Percentiles rank a stretch among this genome's conserved stretches.
phyloP scores from a whole-genome alignment of 2,888 invertebrate species.

The Thecocarcelia acutangulata region DNA sequence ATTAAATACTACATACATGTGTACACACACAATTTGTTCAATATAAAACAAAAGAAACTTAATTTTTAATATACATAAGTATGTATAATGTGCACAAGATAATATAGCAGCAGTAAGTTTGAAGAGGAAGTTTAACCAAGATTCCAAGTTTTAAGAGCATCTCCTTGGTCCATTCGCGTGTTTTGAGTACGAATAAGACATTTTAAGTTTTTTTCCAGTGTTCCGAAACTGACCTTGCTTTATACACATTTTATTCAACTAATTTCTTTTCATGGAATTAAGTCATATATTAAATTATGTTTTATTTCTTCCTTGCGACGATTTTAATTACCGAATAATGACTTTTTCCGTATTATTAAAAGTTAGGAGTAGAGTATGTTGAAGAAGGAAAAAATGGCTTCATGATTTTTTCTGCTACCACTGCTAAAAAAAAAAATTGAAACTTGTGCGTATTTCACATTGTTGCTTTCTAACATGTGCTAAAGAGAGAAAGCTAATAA shows the following conservation, averaged over 20 bases:
- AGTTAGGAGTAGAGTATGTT: slow-evolving; percentile 37
- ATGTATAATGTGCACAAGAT: slow-evolving; percentile 17
- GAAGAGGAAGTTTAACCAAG: slow-evolving; percentile 27
- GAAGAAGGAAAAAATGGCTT: slow-evolving; percentile 53
- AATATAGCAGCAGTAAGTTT: slow-evolving; percentile 6
- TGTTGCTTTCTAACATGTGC: slow-evolving; percentile 33
- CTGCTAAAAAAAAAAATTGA: slow-evolving; percentile 57
- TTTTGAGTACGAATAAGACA: slow-evolving; percentile 44
- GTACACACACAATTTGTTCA: slow-evolving; percentile 11
- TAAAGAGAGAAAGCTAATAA: slow-evolving; percentile 5
- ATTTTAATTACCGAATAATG: slow-evolving; percentile 44
- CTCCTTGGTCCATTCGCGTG: slow-evolving; percentile 50
- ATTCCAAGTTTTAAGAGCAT: slow-evolving; percentile 54
- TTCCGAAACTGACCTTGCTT: slow-evolving; percentile 63
- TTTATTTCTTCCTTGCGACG: slow-evolving; percentile 28
- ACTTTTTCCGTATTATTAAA: slow-evolving; percentile 40
- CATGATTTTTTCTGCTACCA: slow-evolving; percentile 55
- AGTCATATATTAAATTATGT: slow-evolving; percentile 8
- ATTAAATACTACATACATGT: slow-evolving; percentile 1
- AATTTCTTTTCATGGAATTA: not conserved
- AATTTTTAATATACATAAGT: too few relatives aligned
- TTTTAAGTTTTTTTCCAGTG: slow-evolving; percentile 43
- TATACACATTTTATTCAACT: slow-evolving; percentile 58
- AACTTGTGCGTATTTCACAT: slow-evolving; percentile 55
- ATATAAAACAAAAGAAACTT: slow-evolving; percentile 48